Evolutionary conservation across 30 jellyfish, hydroid and myxozoan genomes (phyloP).

Genomic region (Hydra vulgaris): DNA sequence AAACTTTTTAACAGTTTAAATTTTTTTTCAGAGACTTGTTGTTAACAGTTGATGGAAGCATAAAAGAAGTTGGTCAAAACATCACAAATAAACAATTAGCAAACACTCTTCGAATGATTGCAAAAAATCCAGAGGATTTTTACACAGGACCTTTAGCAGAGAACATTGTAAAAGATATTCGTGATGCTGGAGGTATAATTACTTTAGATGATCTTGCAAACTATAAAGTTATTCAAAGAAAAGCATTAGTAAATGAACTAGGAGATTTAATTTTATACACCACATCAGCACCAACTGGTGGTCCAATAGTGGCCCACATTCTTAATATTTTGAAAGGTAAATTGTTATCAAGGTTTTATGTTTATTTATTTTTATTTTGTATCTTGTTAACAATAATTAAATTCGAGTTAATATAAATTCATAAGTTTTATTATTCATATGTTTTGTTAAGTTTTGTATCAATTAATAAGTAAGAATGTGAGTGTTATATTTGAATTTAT

Average conservation of each 20-base stretch:
- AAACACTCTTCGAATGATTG: conserved; percentile 50
- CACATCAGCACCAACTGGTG: conserved; percentile 94
- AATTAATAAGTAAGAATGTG: too few relatives aligned
- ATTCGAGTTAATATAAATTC: too few relatives aligned
- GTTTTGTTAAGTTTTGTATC: too few relatives aligned
- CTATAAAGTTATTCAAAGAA: conserved; percentile 68
- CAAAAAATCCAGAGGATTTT: conserved; percentile 88
- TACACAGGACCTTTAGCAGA: conserved; percentile 98
- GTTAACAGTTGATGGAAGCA: conserved; percentile 53
- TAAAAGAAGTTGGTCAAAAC: conserved; percentile 63
- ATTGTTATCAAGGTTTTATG: neutral
- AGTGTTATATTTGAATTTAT: too few relatives aligned
- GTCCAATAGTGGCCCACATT: conserved; percentile 75
- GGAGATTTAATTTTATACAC: conserved; percentile 85
- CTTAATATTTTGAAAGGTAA: conserved; percentile 87
- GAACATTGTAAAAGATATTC: conserved; percentile 89
- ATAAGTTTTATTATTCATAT: too few relatives aligned
- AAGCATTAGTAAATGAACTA: conserved; percentile 63
- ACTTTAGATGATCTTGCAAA: conserved; percentile 92
- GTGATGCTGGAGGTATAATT: conserved; percentile 93
- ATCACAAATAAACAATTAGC: conserved; percentile 63
- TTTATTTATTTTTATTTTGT: neutral
- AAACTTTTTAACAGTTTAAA: too few relatives aligned
- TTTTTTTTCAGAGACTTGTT: conserved; percentile 49
- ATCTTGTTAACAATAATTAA: neutral